These are phyloP conservation scores for Synanceia verrucosa DNA, from an alignment of 2,797 vertebrate species.

Conservation along the genomic window DNA sequence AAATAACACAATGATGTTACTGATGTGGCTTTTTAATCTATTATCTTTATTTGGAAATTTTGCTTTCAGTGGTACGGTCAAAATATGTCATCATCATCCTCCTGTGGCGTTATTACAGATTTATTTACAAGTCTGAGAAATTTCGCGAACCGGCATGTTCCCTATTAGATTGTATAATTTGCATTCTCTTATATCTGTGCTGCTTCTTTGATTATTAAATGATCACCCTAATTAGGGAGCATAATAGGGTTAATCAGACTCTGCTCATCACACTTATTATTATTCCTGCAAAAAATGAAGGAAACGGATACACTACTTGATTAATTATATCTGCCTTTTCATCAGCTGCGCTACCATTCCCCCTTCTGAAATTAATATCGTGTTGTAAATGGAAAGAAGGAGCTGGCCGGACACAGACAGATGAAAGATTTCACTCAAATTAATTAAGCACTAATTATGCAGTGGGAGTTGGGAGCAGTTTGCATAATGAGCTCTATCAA, in stretches of 20 bases:
- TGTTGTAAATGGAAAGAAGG: constrained; percentile 95
- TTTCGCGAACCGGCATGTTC: constrained; percentile 79
- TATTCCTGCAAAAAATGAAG: constrained; percentile 89
- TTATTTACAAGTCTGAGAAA: constrained; percentile 29
- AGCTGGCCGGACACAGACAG: constrained; percentile 90
- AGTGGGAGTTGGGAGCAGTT: constrained; percentile 87
- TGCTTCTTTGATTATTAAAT: constrained; percentile 89
- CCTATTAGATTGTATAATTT: constrained; percentile 83
- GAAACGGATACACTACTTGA: constrained; percentile 90
- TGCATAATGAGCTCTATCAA: constrained; percentile 88
- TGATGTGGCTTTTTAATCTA: no score
- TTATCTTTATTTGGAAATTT: no score
- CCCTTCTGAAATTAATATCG: constrained; percentile 91
- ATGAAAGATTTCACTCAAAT: constrained; percentile 95
- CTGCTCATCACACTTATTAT: constrained; percentile 87
- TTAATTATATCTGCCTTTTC: constrained; percentile 94
- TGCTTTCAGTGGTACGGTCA: no score
- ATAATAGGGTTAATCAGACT: constrained; percentile 90
- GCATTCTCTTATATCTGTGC: constrained; percentile 86
- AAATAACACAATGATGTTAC: neutral
- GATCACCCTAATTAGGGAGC: constrained; percentile 87
- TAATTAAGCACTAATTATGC: constrained; percentile 94
- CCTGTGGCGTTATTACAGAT: no score
- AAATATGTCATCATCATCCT: no score
- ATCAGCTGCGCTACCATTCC: constrained; percentile 83